Percentiles rank a stretch among this genome's conserved stretches.
Conservation (phyloP, 2,797 vertebrate species). For the Chrysocyon brachyurus region DNA sequence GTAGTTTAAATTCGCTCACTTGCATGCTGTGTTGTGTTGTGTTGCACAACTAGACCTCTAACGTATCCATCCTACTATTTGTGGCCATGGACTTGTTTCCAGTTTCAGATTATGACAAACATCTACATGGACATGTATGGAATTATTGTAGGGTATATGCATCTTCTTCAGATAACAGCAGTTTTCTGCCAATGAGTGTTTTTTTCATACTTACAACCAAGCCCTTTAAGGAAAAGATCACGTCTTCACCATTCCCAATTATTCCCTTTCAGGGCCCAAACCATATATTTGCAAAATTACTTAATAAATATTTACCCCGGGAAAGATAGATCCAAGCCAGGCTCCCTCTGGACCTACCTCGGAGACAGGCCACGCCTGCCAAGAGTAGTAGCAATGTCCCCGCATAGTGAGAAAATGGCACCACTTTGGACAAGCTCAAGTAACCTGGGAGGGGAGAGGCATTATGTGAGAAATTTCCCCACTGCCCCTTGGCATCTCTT, state of each 20-base stretch:
- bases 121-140: neutral
- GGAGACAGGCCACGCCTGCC: constrained; percentile 94
- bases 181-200: neutral
- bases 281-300: neutral
- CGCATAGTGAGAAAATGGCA: constrained; percentile 93
- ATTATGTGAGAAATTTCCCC: neutral
- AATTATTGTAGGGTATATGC: neutral
- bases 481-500: neutral
- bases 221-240: neutral
- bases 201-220: neutral
- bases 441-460: constrained; percentile 89
- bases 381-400: constrained; percentile 93
- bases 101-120: neutral
- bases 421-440: constrained; percentile 93
- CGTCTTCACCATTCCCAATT: neutral
- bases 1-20: neutral
- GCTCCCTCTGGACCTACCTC: constrained; percentile 90
- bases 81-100: neutral
- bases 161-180: constrained; percentile 20
- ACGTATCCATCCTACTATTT: neutral
- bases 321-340: neutral
- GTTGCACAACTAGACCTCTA: neutral
- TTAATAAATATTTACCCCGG: constrained; percentile 26
- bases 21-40: neutral
- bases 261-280: constrained; percentile 72